phyloP scores from a whole-genome alignment of 2,888 invertebrate genomes.

The Clostera curtula region DNA sequence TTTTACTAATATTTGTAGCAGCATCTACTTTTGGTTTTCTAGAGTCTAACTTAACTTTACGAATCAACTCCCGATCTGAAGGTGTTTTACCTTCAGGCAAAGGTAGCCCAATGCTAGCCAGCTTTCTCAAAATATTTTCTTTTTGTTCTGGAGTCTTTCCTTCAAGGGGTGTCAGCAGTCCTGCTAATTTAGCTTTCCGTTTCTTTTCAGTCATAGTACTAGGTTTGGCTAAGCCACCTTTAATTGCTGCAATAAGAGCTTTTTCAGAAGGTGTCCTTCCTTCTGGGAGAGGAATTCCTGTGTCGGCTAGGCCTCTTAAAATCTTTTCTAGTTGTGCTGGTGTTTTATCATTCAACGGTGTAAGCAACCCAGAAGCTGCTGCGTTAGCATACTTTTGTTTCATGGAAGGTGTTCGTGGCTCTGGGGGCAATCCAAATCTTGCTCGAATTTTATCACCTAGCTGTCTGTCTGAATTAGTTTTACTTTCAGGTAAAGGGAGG shows the following conservation, averaged over 20 bases:
- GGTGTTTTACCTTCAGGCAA: slow-evolving; percentile 11
- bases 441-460: too few relatives aligned
- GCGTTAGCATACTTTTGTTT: slow-evolving; percentile 10
- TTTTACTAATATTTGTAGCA: too few relatives aligned
- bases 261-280: slow-evolving; percentile 17
- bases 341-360: slow-evolving; percentile 21
- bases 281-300: slow-evolving; percentile 12
- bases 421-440: too few relatives aligned
- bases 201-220: too few relatives aligned
- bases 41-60: too few relatives aligned
- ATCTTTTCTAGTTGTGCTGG: slow-evolving; percentile 14
- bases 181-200: too few relatives aligned
- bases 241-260: slow-evolving; percentile 13
- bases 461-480: too few relatives aligned
- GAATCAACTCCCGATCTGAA: slow-evolving; percentile 7
- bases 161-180: too few relatives aligned
- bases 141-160: slow-evolving; percentile 9
- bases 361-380: slow-evolving; percentile 16
- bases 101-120: slow-evolving; percentile 9
- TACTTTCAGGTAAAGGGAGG: too few relatives aligned
- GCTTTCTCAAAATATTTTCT: slow-evolving; percentile 8
- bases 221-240: too few relatives aligned
- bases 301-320: slow-evolving; percentile 16
- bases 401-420: too few relatives aligned
- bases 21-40: too few relatives aligned